Evolutionary conservation across 2,888 invertebrate species (phyloP), one percentile per base, ranked within the genome.

Genomic region (Nemurella pictetii): DNA sequence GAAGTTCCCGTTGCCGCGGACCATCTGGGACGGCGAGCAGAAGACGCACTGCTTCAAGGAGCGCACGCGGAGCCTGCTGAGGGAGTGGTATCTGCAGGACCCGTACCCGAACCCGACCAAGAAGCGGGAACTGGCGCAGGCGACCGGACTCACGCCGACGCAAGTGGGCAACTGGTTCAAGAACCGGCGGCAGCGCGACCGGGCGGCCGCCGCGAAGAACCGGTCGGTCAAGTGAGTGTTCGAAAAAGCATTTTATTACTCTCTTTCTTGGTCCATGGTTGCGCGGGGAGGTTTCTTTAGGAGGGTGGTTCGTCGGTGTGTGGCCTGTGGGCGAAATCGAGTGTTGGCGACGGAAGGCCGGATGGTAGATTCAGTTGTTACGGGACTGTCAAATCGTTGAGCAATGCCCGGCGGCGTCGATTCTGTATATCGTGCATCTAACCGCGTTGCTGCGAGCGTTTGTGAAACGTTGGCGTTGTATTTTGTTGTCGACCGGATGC

Each of bases 41-140:
- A 98, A 98, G 91, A 98, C 97, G 20, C 98, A 98, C 90, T 98
- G 98, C 91, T 98, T 98, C 91, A 98, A 98, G 93, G 97, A 99
- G 92, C 92, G 98, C 87, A 99, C 99, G 89, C 92, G 99, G 88
- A 97, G 97, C 88, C 92, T 99, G 87, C 93, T 99, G 87, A 92
- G 99, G 86, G 99, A 99, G 92, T 99, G 99, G 98, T 99, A 99
- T 91, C 94, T 99, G 85, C 97, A 98, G 91, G 99, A 97, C 91
- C 97, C 97, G n/a, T 98, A 97, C 91, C 98, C 97, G 85, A 97
- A 97, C 91, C 98, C 98, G 73, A 96, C 96, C 87, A 98, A 98
- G 92, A 98, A 98, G 91, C 92, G 97, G 87, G 97, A 98, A 90
- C 91, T 98, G 89, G 97, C 98, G 30, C 95, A 95, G 88, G 96